A percentile compares a stretch with the other conserved stretches of the same genome.
phyloP scores from a whole-genome alignment of 1,140 invertebrate genomes.

The Meteorus sp. region DNA sequence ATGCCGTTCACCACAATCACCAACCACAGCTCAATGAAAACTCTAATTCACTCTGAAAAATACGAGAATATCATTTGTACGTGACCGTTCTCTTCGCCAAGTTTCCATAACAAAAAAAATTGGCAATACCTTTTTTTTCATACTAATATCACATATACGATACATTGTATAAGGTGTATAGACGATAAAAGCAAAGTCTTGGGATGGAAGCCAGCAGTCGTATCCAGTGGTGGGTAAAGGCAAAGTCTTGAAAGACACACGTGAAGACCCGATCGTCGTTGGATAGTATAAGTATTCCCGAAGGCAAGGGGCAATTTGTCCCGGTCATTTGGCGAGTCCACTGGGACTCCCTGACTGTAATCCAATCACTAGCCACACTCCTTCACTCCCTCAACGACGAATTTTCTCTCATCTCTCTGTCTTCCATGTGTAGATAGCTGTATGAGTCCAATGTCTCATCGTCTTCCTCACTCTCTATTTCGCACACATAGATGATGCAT shows the following conservation, averaged over 20 bases:
- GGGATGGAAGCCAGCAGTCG: not conserved
- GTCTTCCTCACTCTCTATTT: not conserved
- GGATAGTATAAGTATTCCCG: slow-evolving; percentile 60
- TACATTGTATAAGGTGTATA: no score
- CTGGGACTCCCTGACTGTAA: slow-evolving; percentile 60
- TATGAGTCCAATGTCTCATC: not conserved
- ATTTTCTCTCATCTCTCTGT: slow-evolving; percentile 22
- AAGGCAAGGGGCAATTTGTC: slow-evolving; percentile 61
- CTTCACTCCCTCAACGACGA: slow-evolving; percentile 28
- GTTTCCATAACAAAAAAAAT: no score
- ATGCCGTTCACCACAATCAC: no score
- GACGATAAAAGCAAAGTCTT: not conserved
- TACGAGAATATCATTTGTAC: no score
- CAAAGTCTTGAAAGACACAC: slow-evolving; percentile 32
- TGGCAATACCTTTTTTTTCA: no score
- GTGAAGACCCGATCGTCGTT: slow-evolving; percentile 51
- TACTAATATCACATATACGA: no score
- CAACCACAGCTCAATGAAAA: no score
- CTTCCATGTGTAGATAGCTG: slow-evolving; percentile 9
- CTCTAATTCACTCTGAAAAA: no score
- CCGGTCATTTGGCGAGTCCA: slow-evolving; percentile 60
- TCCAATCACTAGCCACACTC: slow-evolving; percentile 60
- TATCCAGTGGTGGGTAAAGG: slow-evolving; percentile 21
- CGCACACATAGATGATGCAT: no score
- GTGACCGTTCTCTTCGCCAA: no score